Evolutionary conservation across 1,140 invertebrate genomes (phyloP), one percentile per base, ranked within the genome.

Genomic region (Scaptodrosophila lebanonensis): DNA sequence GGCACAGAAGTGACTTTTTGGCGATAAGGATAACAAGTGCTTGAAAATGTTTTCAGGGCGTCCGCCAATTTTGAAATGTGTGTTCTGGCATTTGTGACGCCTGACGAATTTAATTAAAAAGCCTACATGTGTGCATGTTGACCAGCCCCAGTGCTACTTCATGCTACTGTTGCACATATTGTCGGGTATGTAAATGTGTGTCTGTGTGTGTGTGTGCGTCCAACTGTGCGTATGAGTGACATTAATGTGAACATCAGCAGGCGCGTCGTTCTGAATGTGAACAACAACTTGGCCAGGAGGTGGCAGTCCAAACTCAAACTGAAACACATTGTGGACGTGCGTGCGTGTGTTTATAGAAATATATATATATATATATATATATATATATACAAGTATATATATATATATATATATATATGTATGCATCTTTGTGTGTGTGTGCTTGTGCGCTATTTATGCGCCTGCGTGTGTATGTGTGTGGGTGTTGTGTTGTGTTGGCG

Each of bases 221-320:
- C 75, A 82, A 82, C 75, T 79, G 75, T 79, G 73, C 69, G 73
- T 79, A 82, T 79, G 75, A 79, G 73, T 69, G 65, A 82, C 75
- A 82, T 82, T 82, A 82, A 82, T 82, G 75, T 57, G 75, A 66
- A 75, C 69, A 73, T 66, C 62, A 58, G n/a, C n/a, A 53, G 51
- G 73, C 58, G 57, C 45, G 50, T 42, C 68, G 40, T 64, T n/a
- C 67, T 44, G 36, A 38, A 40, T 22, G 59, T 52, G 25, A 51
- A 43, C 44, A 18, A 35, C 13, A 43, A 49, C 33, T n/a, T n/a
- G n/a, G n/a, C n/a, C n/a, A n/a, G n/a, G n/a, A n/a, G n/a, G n/a
- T n/a, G n/a, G n/a, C n/a, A n/a, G n/a, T n/a, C n/a, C n/a, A n/a
- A 39, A 29, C 12, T 27, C 25, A 44, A 35, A 30, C 39, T 20